A percentile compares a stretch with the other conserved stretches of the same genome.
These are phyloP conservation scores for Halotydeus destructor DNA, from an alignment of 1,140 invertebrate genomes.

Conservation along the genomic window DNA sequence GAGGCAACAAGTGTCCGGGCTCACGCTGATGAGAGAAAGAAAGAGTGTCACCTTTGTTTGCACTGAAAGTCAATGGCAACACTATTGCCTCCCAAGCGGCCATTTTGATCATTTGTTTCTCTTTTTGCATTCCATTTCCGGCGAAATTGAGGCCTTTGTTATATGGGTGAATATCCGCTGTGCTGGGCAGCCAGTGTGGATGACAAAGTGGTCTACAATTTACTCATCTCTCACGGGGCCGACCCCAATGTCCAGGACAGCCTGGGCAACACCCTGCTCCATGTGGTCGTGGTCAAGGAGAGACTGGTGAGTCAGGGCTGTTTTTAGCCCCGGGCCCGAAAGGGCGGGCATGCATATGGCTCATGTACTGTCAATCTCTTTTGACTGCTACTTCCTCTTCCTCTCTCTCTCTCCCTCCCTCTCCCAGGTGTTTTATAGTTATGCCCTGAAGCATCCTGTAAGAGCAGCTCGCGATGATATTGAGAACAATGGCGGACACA, in stretches of 20 bases:
- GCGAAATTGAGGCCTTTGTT: slow-evolving; percentile 60
- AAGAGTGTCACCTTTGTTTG: no score
- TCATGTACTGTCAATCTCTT: no score
- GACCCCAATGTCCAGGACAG: slow-evolving; percentile 71
- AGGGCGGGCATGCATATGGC: no score
- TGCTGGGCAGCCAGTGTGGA: slow-evolving; percentile 91
- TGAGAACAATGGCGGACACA: slow-evolving; percentile 65
- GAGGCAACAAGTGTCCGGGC: no score
- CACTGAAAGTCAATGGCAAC: no score
- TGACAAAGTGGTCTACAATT: slow-evolving; percentile 92
- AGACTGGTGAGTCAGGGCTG: slow-evolving; percentile 67
- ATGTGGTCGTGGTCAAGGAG: slow-evolving; percentile 94
- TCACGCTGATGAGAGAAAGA: no score
- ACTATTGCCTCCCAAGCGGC: no score
- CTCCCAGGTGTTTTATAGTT: slow-evolving; percentile 86
- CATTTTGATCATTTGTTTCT: no score
- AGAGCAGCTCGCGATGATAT: slow-evolving; percentile 74
- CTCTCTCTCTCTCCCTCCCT: no score
- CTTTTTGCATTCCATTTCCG: no score
- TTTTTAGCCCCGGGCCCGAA: background rate
- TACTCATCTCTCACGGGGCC: slow-evolving; percentile 68
- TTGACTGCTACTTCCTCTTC: no score
- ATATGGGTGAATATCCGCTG: slow-evolving; percentile 84
- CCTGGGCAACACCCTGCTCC: slow-evolving; percentile 86
- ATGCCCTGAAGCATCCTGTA: slow-evolving; percentile 80